Conservation (phyloP, 2,797 vertebrate genomes). For the Bovichtus diacanthus region DNA sequence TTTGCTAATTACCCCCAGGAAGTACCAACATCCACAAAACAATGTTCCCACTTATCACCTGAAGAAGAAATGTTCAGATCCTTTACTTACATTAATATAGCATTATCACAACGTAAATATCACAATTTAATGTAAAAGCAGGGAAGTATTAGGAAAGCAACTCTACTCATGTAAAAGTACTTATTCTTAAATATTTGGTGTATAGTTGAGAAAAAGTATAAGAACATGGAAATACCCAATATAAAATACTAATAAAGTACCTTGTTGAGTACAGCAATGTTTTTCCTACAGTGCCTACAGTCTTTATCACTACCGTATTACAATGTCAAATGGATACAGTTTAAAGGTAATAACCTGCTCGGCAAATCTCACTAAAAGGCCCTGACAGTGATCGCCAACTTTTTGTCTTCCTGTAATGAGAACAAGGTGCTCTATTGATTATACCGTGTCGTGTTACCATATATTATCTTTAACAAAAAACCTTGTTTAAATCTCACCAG, state of each 20-base stretch:
- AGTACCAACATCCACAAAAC: neutral
- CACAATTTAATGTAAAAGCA: neutral
- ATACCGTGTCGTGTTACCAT: neutral
- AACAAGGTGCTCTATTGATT: conserved; percentile 8
- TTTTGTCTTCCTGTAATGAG: conserved; percentile 6
- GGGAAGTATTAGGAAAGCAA: neutral
- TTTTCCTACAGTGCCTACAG: neutral
- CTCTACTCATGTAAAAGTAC: neutral
- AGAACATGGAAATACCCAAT: neutral
- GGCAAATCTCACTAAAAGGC: neutral
- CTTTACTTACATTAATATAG: neutral
- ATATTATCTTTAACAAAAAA: neutral
- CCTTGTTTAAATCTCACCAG: neutral
- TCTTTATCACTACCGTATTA: conserved; percentile 20
- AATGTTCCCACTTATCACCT: neutral
- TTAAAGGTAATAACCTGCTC: neutral
- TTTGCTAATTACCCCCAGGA: neutral
- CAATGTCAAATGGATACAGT: neutral
- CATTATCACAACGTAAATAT: no score
- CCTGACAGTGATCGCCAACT: neutral
- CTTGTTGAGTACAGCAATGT: neutral
- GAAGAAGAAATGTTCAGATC: neutral
- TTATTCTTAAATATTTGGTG: neutral
- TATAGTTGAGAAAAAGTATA: neutral
- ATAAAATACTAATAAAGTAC: neutral